Percentiles rank a stretch among this genome's conserved stretches.
Evolutionary conservation across 2,113 vertebrate genomes (phyloP).

Genomic region (Nymphicus hollandicus): DNA sequence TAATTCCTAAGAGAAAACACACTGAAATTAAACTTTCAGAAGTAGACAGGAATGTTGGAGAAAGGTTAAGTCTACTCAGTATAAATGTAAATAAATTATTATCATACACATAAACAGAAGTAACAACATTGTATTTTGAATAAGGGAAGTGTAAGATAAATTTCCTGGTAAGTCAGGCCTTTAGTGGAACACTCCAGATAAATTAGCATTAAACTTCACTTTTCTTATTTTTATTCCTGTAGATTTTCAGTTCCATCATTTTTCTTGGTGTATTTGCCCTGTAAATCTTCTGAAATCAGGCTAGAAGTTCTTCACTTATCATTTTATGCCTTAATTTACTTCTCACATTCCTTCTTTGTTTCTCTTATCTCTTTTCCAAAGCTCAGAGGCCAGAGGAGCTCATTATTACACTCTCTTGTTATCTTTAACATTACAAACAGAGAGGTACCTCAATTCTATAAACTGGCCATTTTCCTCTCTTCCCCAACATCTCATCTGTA

Average conservation of each 20-base stretch:
- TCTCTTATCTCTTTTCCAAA: background rate
- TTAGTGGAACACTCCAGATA: background rate
- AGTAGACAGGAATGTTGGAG: background rate
- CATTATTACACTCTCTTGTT: background rate
- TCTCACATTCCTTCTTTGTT: background rate
- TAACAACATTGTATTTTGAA: background rate
- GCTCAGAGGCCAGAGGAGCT: background rate
- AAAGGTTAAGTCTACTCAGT: background rate
- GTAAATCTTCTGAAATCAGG: background rate
- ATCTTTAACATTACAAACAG: background rate
- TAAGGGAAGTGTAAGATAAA: background rate
- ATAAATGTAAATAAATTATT: background rate
- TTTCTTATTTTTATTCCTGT: background rate
- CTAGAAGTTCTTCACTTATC: background rate
- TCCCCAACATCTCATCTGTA: background rate
- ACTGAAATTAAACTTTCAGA: background rate
- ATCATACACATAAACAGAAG: background rate
- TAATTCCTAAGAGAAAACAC: background rate
- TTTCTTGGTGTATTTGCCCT: background rate
- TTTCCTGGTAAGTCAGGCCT: background rate
- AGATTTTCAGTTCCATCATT: background rate
- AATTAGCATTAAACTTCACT: background rate
- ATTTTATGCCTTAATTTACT: background rate
- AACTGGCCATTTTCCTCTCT: background rate
- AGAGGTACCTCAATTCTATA: background rate